Base-by-base conservation (phyloP, 2,888 invertebrate species). In the Malacosoma neustria region DNA sequence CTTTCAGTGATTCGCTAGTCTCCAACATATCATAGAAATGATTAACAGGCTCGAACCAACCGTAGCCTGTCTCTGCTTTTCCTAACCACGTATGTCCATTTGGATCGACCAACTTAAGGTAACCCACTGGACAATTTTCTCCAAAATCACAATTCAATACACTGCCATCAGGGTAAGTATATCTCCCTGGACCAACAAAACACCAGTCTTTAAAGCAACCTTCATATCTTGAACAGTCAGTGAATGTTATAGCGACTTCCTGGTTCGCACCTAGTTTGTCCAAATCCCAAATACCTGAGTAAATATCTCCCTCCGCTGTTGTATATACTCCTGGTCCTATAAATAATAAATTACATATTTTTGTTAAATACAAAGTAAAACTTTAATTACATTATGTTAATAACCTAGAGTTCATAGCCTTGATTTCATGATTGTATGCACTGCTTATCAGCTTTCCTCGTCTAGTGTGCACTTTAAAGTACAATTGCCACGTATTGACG, bases 301-400 rank as follows among this genome's bases (percentile, higher is more conserved):
- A 91, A 0, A 51, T 52, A 48, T 90, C 89, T 0, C 88, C 88
- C 50, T 90, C 89, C 3, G 82, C 82, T 1, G 90, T 89, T 2
- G 53, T 77, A 48, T 91, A 91, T 7, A 66, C 61, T 5, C 91
- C 91, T 1, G 48, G 57, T 2, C 87, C 89, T 86, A 37, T 34
- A 43, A 50, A 14, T 11, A 36, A 29, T 22, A 41, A 36, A 33
- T 33, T n/a, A n/a, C n/a, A n/a, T n/a, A n/a, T n/a, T n/a, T n/a
- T n/a, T n/a, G n/a, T n/a, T n/a, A n/a, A n/a, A n/a, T n/a, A n/a
- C n/a, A n/a, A n/a, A n/a, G n/a, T n/a, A n/a, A n/a, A n/a, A n/a
- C n/a, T n/a, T n/a, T n/a, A n/a, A n/a, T n/a, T n/a, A n/a, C n/a
- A n/a, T n/a, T n/a, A n/a, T n/a, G n/a, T n/a, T n/a, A n/a, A n/a